Evolutionary conservation across 1,140 invertebrate species (phyloP).

Genomic region (Zaprionus nigranus): DNA sequence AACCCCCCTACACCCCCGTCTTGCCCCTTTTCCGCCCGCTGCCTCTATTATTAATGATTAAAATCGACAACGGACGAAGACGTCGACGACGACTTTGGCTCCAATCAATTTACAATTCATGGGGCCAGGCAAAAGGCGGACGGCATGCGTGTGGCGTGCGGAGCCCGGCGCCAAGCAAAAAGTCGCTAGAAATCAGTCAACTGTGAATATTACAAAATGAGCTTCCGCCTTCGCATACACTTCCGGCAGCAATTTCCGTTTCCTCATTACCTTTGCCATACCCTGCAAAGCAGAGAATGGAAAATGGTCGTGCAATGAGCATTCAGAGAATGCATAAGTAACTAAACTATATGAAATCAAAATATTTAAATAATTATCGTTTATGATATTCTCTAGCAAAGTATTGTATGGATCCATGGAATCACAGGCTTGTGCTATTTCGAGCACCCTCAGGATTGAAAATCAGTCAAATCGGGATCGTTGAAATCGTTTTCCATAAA

Average conservation of each 20-base stretch:
- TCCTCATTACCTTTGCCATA: slow-evolving; percentile 75
- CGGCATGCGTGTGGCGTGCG: background rate
- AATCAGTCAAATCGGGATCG: no score
- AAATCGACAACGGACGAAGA: slow-evolving; percentile 53
- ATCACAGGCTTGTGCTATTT: no score
- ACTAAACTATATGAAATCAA: background rate
- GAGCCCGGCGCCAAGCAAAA: slow-evolving; percentile 49
- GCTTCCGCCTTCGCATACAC: slow-evolving; percentile 76
- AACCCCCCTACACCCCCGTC: background rate
- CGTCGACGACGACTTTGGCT: slow-evolving; percentile 46
- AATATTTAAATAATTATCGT: background rate
- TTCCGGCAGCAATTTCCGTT: slow-evolving; percentile 83
- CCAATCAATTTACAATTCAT: slow-evolving; percentile 82
- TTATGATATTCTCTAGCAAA: no score
- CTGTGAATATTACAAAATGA: slow-evolving; percentile 83
- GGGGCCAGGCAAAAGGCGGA: slow-evolving; percentile 26
- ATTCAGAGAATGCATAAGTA: background rate
- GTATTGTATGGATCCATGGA: no score
- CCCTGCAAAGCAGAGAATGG: slow-evolving; percentile 25
- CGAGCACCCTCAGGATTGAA: no score
- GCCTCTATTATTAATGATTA: slow-evolving; percentile 72
- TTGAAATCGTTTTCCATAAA: no score
- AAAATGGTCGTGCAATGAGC: no score
- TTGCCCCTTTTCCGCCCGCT: background rate
- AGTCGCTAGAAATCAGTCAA: slow-evolving; percentile 77